Percentiles rank a stretch among this genome's conserved stretches.
These are phyloP conservation scores for Spodoptera frugiperda DNA, from an alignment of 1,140 invertebrate species.

Conservation along the genomic window DNA sequence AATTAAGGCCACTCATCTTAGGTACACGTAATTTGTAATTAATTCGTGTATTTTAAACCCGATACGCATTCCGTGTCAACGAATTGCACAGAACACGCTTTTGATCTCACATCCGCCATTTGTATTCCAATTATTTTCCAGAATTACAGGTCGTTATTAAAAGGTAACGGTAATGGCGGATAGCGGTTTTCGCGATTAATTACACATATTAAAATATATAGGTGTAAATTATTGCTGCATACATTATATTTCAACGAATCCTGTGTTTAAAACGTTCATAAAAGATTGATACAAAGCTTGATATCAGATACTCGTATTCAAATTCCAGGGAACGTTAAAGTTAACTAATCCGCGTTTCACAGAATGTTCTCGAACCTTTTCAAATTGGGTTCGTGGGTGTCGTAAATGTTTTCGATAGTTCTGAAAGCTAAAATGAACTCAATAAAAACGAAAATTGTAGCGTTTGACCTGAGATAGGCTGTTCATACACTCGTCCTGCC, in stretches of 20 bases:
- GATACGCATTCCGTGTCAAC: slow-evolving; percentile 4
- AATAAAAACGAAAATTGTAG: no score
- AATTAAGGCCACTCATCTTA: slow-evolving; percentile 61
- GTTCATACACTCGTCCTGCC: not conserved
- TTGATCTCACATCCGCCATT: not conserved
- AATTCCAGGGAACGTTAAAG: not conserved
- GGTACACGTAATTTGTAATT: slow-evolving; percentile 34
- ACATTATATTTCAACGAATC: no score
- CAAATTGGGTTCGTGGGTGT: not conserved
- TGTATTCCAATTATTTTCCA: slow-evolving; percentile 19
- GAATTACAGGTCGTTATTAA: slow-evolving; percentile 41
- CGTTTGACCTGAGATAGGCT: no score
- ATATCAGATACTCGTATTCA: slow-evolving; percentile 6
- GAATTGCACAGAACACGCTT: not conserved
- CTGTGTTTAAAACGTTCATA: not conserved
- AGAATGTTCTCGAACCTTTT: not conserved
- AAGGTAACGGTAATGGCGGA: slow-evolving; percentile 1
- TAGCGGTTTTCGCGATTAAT: not conserved
- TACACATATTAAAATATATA: not conserved
- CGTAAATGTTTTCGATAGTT: not conserved
- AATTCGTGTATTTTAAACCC: slow-evolving; percentile 31
- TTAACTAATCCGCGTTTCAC: slow-evolving; percentile 3
- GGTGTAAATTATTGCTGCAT: no score
- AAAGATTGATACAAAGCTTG: not conserved
- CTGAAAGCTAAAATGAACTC: no score